Evolutionary conservation across 1,140 invertebrate species (phyloP), one percentile per base, ranked within the genome.

Genomic region (Penaeus chinensis): DNA sequence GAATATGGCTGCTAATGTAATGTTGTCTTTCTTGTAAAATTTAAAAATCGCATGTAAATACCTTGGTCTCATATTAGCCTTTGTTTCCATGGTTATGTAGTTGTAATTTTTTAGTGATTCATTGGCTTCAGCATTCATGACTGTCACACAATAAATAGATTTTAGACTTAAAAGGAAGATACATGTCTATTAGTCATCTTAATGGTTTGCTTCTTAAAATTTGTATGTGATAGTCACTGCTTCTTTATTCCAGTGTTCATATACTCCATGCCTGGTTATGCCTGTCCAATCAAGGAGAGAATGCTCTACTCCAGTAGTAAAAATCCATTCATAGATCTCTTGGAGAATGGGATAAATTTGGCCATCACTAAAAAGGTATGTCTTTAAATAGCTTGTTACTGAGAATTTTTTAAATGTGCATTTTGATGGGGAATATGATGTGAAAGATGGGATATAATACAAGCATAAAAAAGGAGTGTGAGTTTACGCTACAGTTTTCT

Each of bases 221-320:
- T 61, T 79, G 27, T 61, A 37, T 60, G 24, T 80, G 47, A 85
- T 65, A 69, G 22, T 65, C 27, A 27, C 83, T 18, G 24, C 83
- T 90, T 90, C 90, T 91, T 92, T 87, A 90, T 95, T 95, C 91
- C 94, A 98, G 96, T 99, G 77, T 99, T 99, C 92, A 97, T 99
- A 91, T 99, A 99, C 93, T 98, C 97, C 19, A 99, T 99, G 97
- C 98, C 98, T 32, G 97, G 97, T 16, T 98, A 98, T 92, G 96
- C 94, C 77, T 98, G 97, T 91, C 95, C 96, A 87, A 97, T 99
- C 89, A 98, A 98, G 92, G 98, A 99, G 92, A 94, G 98, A 91
- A 99, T 99, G 98, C 93, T 99, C 91, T 99, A 99, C 93, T 99
- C 98, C 2, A 98, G 97, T 90, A 99, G 97, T 92, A 99, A 99